These are phyloP conservation scores for Echinarachnius parma DNA, from an alignment of 53 echinoderm and acorn worm genomes.

Conservation along the genomic window DNA sequence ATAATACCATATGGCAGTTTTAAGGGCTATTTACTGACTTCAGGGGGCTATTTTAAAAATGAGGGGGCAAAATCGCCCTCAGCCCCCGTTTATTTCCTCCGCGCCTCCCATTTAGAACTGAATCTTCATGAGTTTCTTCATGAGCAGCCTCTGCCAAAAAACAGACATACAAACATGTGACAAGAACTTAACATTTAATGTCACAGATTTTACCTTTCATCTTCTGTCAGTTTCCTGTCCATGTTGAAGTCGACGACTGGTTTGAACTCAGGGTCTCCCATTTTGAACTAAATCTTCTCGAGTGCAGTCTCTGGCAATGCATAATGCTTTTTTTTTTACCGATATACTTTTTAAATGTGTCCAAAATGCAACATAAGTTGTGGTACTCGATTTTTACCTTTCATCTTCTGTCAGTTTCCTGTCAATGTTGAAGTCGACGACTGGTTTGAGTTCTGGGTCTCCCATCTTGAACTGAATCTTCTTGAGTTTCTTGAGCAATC, in stretches of 20 bases:
- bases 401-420: conserved; percentile 50
- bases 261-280: conserved; percentile 86
- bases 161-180: too few relatives aligned
- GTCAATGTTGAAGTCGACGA: conserved; percentile 74
- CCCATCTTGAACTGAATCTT: conserved; percentile 89
- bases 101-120: conserved; percentile 87
- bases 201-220: conserved; percentile 59
- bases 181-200: too few relatives aligned
- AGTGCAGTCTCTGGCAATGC: conserved; percentile 63
- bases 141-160: conserved; percentile 67
- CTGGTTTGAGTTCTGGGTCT: conserved; percentile 75
- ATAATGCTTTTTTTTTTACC: too few relatives aligned
- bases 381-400: too few relatives aligned
- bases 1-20: too few relatives aligned
- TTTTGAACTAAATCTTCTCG: conserved; percentile 73
- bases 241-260: conserved; percentile 73
- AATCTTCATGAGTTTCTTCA: conserved; percentile 69
- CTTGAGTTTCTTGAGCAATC: conserved; percentile 68
- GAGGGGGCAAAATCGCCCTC: too few relatives aligned
- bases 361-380: too few relatives aligned
- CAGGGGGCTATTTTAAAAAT: too few relatives aligned
- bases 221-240: conserved; percentile 55
- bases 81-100: too few relatives aligned
- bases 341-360: too few relatives aligned
- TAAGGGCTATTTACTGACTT: too few relatives aligned